These are phyloP conservation scores for Siniperca chuatsi DNA, from an alignment of 2,113 vertebrate genomes.

Conservation along the genomic window DNA sequence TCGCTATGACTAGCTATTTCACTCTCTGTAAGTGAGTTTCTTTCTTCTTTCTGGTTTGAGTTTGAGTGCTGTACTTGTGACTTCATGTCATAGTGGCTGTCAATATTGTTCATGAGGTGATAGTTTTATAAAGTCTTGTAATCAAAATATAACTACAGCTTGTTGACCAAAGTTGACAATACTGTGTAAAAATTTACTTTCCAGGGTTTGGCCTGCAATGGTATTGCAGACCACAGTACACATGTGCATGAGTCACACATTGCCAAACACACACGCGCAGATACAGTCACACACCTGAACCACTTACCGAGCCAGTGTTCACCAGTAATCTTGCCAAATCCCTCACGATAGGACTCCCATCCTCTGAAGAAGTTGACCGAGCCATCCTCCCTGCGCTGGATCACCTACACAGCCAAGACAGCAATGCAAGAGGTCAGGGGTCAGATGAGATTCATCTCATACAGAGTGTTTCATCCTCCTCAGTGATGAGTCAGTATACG, in stretches of 20 bases:
- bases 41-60: background rate
- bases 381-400: constrained; percentile 94
- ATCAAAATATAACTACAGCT: background rate
- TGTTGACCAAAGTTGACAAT: background rate
- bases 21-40: background rate
- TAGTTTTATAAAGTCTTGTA: background rate
- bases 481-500: constrained; percentile 51
- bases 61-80: constrained; percentile 6
- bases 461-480: constrained; percentile 45
- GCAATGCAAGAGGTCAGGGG: constrained; percentile 30
- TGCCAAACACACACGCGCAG: constrained; percentile 14
- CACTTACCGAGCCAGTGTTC: constrained; percentile 97
- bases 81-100: background rate
- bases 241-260: background rate
- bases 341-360: constrained; percentile 95
- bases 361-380: constrained; percentile 95
- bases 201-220: background rate
- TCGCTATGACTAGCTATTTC: background rate
- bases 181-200: constrained; percentile 3
- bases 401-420: constrained; percentile 85
- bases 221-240: background rate
- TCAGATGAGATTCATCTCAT: constrained; percentile 49
- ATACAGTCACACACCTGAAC: constrained; percentile 31
- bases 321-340: constrained; percentile 95
- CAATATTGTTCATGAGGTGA: background rate